These are phyloP conservation scores for Arctia plantaginis DNA, from an alignment of 2,888 invertebrate genomes.

Conservation along the genomic window DNA sequence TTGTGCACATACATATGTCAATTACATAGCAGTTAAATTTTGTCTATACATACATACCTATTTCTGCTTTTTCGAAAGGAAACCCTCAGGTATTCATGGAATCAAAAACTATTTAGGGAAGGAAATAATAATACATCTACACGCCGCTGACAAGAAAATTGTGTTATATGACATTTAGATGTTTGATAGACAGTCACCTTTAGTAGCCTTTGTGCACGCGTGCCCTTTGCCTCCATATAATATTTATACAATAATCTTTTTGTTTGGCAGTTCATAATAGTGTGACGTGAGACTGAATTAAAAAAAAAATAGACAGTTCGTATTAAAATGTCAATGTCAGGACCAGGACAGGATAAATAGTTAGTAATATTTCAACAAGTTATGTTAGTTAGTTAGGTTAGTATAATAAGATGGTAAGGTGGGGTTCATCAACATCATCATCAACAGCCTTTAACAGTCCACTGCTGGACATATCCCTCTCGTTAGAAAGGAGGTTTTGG, in stretches of 20 bases:
- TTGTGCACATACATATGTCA: no score
- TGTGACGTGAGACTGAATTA: constrained; percentile 29
- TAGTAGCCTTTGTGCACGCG: constrained; percentile 65
- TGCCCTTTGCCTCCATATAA: constrained; percentile 63
- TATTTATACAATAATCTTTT: constrained; percentile 65
- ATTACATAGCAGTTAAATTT: neutral
- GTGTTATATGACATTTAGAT: constrained; percentile 51
- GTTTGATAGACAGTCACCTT: constrained; percentile 74
- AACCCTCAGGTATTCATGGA: constrained; percentile 18
- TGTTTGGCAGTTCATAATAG: constrained; percentile 49
- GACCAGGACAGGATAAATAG: neutral
- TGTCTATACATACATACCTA: no score
- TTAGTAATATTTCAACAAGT: no score
- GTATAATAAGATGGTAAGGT: no score
- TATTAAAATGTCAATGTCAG: constrained; percentile 26
- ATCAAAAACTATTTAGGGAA: constrained; percentile 45
- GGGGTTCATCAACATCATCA: no score
- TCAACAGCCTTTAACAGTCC: no score
- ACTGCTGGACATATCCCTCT: no score
- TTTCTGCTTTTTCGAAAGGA: no score
- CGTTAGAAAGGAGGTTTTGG: no score
- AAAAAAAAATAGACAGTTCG: constrained; percentile 36
- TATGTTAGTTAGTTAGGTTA: no score
- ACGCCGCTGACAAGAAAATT: constrained; percentile 65
- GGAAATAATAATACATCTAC: constrained; percentile 34